Evolutionary conservation across 1,140 invertebrate species (phyloP).

Genomic region (Forficula auricularia): DNA sequence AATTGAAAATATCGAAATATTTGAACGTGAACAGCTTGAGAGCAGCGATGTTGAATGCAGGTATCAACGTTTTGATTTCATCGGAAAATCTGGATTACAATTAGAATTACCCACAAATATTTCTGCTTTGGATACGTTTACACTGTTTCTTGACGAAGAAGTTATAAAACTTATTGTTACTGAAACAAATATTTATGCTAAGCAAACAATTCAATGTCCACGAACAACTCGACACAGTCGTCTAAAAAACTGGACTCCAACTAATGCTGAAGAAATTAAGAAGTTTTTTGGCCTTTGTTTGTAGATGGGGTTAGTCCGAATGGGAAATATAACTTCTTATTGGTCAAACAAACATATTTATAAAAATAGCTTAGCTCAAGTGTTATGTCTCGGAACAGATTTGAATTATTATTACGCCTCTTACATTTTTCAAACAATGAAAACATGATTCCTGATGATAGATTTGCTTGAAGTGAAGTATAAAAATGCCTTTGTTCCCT

Average conservation of each 20-base stretch:
- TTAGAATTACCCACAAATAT: background rate
- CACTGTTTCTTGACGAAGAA: conserved; percentile 4
- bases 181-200: conserved; percentile 16
- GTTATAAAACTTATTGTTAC: conserved; percentile 10
- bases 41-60: background rate
- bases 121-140: background rate
- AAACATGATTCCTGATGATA: conserved; percentile 10
- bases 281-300: conserved; percentile 15
- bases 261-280: conserved; percentile 15
- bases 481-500: conserved; percentile 16
- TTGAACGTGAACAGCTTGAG: too few relatives aligned
- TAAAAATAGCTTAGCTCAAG: conserved; percentile 7
- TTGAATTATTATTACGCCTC: conserved; percentile 17
- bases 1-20: too few relatives aligned
- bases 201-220: conserved; percentile 5
- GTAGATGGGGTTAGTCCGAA: conserved; percentile 14
- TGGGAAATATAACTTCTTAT: conserved; percentile 11
- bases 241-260: conserved; percentile 7
- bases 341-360: conserved; percentile 14
- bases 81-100: background rate
- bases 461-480: conserved; percentile 16
- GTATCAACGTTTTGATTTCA: background rate
- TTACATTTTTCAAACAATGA: conserved; percentile 19
- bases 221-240: conserved; percentile 1
- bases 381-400: conserved; percentile 19